Evolutionary conservation across 2,888 invertebrate genomes (phyloP), one percentile per base, ranked within the genome.

Genomic region (Oxystoma pomonae): DNA sequence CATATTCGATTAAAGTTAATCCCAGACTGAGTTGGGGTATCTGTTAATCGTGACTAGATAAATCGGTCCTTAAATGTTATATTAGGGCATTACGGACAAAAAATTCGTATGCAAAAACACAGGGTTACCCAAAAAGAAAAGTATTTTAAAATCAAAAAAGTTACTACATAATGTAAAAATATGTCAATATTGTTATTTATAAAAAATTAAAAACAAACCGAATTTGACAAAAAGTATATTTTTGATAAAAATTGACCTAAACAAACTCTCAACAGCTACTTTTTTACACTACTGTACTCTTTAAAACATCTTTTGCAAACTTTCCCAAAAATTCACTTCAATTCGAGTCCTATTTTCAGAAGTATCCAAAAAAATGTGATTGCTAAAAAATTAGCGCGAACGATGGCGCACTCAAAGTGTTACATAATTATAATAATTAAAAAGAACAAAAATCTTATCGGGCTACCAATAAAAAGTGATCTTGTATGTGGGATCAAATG

Each of bases 401-500:
- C 5, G 35, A 75, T 80, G 80, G 80, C 79, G 78, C 77, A n/a
- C n/a, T n/a, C n/a, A n/a, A 77, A 75, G 75, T 74, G n/a, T 71
- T 72, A 61, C 71, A 71, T 74, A 72, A 73, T 67, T n/a, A n/a
- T n/a, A n/a, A n/a, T n/a, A n/a, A n/a, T n/a, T n/a, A 70, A 69
- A 65, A 68, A 70, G 70, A 73, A 74, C 35, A 35, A 70, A 77
- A 75, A 74, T 71, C 75, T 72, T 76, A 76, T 60, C 74, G 79
- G 80, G 78, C 75, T 71, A 69, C 71, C 69, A n/a, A n/a, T n/a
- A n/a, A n/a, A 35, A 35, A 35, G 12, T 78, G 77, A n/a, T 80
- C 80, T 80, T 77, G 76, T 79, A 78, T 76, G 80, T 79, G 81
- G 81, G 81, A 81, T 81, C 81, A 81, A 81, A 77, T 78, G 77